Evolutionary conservation across 2,113 vertebrate genomes (phyloP).

Genomic region (Pelecanus crispus): DNA sequence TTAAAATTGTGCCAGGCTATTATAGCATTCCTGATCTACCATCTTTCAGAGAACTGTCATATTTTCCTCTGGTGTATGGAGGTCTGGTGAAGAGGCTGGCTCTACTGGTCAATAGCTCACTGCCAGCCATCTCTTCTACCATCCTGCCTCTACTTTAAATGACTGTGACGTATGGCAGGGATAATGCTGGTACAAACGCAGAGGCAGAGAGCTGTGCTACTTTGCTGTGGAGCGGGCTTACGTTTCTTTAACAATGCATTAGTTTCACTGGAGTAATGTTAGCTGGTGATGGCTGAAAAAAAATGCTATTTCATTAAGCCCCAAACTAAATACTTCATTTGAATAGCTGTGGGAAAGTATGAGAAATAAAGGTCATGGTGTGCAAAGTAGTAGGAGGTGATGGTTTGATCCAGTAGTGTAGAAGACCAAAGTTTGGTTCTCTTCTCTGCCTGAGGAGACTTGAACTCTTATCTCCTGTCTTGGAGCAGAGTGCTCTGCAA

Average conservation of each 20-base stretch:
- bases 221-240: not conserved
- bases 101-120: not conserved
- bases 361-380: not conserved
- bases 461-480: not conserved
- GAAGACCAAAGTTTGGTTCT: not conserved
- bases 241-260: rapidly evolving
- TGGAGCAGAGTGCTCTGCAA: not conserved
- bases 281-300: not conserved
- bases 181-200: not conserved
- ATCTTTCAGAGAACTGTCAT: not conserved
- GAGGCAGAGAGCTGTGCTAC: not conserved
- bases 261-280: not conserved
- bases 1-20: not conserved
- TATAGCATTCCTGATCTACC: not conserved
- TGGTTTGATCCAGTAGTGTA: not conserved
- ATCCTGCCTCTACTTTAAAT: not conserved
- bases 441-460: constrained; percentile 10
- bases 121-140: not conserved
- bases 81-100: not conserved
- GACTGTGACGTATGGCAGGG: rapidly evolving
- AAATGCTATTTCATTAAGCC: not conserved
- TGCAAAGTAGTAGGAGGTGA: not conserved
- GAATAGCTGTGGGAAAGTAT: constrained; percentile 26
- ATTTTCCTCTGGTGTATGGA: not conserved
- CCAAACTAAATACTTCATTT: not conserved